Base-by-base conservation (phyloP, 2,888 invertebrate species). In the Rosalia funebris region DNA sequence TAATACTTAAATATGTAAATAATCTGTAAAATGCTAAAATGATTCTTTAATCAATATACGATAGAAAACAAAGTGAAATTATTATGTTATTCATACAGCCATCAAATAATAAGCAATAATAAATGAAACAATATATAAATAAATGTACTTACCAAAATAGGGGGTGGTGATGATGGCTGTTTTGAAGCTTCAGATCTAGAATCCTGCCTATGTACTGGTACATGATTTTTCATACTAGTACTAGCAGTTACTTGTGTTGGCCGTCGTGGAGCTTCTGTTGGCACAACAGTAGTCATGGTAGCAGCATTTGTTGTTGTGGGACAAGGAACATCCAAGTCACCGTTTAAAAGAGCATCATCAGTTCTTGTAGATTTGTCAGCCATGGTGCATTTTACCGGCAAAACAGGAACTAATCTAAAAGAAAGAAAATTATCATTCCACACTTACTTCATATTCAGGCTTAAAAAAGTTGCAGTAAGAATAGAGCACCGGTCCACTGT, bases 341-440 rank as follows among this genome's bases (percentile, higher is more conserved):
- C 80, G 57, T 75, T 72, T 45, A 81, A 69, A 37, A 81, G 72
- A 50, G 73, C 80, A 62, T 82, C 82, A 67, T 82, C 90, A 83
- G 89, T 90, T 86, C 89, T 88, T 76, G 88, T 87, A 78, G 89
- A 88, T 83, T 90, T 89, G 82, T 89, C 87, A 77, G 87, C 86
- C 83, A 84, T 87, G 76, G 83, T 82, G 71, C 82, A 82, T 72
- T 82, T 83, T 54, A 79, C 76, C 48, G 80, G 71, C 63, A 72
- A 59, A 60, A 73, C 76, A 73, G 82, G 80, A 80, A 82, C 81
- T 77, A 79, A 76, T 75, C 82, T 72, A 39, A 11, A 48, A 60
- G 10, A 32, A 4, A 57, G 16, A 46, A 19, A 3, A 31, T 31
- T 5, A 25, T 25, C 7, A 7, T 25, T 25, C 3, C 25, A 34